Evolutionary conservation across 2,113 vertebrate genomes (phyloP), one percentile per base, ranked within the genome.

Genomic region (Sphyrna mokarran): DNA sequence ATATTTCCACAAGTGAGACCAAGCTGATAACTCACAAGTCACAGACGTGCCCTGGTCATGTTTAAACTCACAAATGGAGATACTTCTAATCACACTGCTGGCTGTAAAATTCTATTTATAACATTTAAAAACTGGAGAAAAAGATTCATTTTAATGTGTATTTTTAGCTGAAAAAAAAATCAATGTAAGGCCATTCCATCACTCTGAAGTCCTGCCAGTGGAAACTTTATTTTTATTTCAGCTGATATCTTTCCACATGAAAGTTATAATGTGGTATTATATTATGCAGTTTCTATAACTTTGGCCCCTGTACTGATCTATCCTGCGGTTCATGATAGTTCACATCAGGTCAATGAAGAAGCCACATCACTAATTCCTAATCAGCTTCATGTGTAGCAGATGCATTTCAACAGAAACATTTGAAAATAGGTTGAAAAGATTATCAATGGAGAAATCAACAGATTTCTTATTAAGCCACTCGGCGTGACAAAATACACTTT

Each of bases 341-440:
- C 33, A 93, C 14, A 8, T 68, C 29, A 93, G 89, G 89, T 93
- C 89, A 68, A 22, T 66, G 61, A 93, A 40, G 61, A 68, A 93
- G 89, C 89, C 61, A 68, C 33, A 93, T 93, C 61, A 93, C 63
- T 93, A 9, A 66, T 66, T n/a, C n/a, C 89, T 22, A 93, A 93
- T 93, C 8, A 68, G 18, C 61, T 33, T 93, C 89, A 93, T 93
- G 89, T 66, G 89, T 66, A 93, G 37, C 89, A 93, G 33, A 93
- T 93, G 89, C 89, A 93, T 66, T 93, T 93, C 89, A 93, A 66
- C 63, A 63, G 89, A 93, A 93, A 93, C 63, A 23, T 93, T 93
- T 66, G n/a, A 93, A 93, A 93, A n/a, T 93, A 66, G 7, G 66
- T 93, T 93, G 2, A 18, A 18, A 37, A 93, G n/a, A 93, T 37